Base-by-base conservation (phyloP, 2,888 invertebrate genomes). In the Deilephila porcellus region DNA sequence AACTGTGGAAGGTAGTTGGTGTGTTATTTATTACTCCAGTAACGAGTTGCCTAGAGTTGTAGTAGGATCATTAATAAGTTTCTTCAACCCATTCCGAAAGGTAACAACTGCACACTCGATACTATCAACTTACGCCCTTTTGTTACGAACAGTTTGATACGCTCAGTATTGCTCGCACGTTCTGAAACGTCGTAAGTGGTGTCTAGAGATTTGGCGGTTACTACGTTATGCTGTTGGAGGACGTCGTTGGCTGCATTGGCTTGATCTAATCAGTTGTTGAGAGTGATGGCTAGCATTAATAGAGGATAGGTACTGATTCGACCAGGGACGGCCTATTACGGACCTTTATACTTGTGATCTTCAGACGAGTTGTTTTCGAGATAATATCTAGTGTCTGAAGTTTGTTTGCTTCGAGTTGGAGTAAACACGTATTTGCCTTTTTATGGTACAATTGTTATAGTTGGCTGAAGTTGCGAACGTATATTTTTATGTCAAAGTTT, bases 271-370 rank as follows among this genome's bases (percentile, higher is more conserved):
- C 90, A 89, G 87, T 83, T 84, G 79, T 81, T 76, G 76, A 88
- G 91, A 92, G 83, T 86, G 90, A 92, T 92, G 85, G 82, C 82
- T 78, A 80, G 79, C 90, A 92, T 92, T 91, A 90, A 90, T 91
- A 86, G 80, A 75, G 79, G 84, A 82, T 79, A 83, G 83, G 82
- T 85, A 86, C 85, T 88, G 90, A 91, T 92, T 91, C 89, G 84
- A 82, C 83, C 82, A 82, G 82, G 79, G 87, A 87, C 88, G 85
- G 86, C 81, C 84, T 83, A 82, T 82, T 85, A 77, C 74, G 74
- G 75, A 73, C 72, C 76, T 67, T 52, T 67, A 52, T 52, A 52
- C 67, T 67, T 67, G 67, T 52, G 25, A 25, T 45, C 14, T 74
- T 74, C 77, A 73, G 74, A 77, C 79, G 77, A 77, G 77, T 73